Base-by-base conservation (phyloP, 2,113 vertebrate species). In the Nesospiza acunhae region DNA sequence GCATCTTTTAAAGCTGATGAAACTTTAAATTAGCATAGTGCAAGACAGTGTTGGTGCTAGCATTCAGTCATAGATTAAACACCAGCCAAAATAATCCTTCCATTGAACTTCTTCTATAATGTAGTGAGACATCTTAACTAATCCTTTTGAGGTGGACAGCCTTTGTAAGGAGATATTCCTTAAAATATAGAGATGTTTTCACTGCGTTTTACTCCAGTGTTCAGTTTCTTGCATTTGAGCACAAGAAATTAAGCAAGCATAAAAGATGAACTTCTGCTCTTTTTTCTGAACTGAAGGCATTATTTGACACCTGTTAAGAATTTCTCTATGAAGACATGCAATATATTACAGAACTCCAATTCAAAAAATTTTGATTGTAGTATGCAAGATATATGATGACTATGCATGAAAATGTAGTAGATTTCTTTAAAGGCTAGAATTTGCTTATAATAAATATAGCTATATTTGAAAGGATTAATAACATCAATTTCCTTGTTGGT, bases 1-100 rank as follows among this genome's bases (percentile, higher is more conserved):
- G 10, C 13, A 15, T 28, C 22, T 63, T 81, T 87, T 46, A 68
- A 80, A 89, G 24, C 6, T 24, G 4, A 10, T 46, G 6, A 53
- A 63, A 42, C 0, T 0, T 84, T 26, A 35, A 63, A 63, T 59
- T 64, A 58, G 6, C 16, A 15, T 28, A 33, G 11, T 0, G 0
- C 13, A 69, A 60, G 26, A 33, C 2, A 73, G 4, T 4, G 18
- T 80, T 79, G 17, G 31, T 41, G 55, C 5, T 50, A 33, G 37
- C 10, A n/a, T 64, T 87, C 27, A 67, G 15, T 41, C 41, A 56
- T 56, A 19, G 28, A 33, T n/a, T 15, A 90, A 77, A 56, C 19
- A 58, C 18, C 23, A 73, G 11, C 7, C 9, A 73, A 68, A 63
- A 39, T 7, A 46, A 62, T 46, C 46, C 11, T 28, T 59, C 7